A percentile compares a stretch with the other conserved stretches of the same genome.
Evolutionary conservation across 1,140 invertebrate species (phyloP).

Genomic region (Melipona quadrifasciata): DNA sequence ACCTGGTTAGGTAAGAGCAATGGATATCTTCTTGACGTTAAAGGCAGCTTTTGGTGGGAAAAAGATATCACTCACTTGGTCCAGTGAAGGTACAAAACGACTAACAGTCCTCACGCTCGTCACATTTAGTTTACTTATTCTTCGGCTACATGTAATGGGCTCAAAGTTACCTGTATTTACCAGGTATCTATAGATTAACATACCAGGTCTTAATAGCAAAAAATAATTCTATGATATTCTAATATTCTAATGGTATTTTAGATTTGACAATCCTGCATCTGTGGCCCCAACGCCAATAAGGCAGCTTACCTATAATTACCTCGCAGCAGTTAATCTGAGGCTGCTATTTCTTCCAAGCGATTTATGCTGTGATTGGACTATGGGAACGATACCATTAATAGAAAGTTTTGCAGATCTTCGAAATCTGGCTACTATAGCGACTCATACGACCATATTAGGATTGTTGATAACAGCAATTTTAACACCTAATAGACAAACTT

Average conservation of each 20-base stretch:
- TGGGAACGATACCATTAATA: conserved; percentile 96
- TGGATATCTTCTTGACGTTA: conserved; percentile 84
- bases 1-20: conserved; percentile 85
- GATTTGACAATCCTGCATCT: conserved; percentile 96
- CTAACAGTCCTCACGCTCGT: conserved; percentile 89
- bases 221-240: not conserved
- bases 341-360: conserved; percentile 93
- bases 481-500: conserved; percentile 85
- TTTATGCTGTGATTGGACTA: conserved; percentile 99
- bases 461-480: conserved; percentile 86
- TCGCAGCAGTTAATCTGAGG: conserved; percentile 95
- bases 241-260: conserved; percentile 75
- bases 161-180: conserved; percentile 98
- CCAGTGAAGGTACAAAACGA: conserved; percentile 89
- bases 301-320: conserved; percentile 96
- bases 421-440: conserved; percentile 91
- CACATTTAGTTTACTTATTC: conserved; percentile 91
- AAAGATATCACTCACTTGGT: conserved; percentile 85
- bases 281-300: conserved; percentile 89
- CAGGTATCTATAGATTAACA: conserved; percentile 81
- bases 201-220: not conserved
- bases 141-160: conserved; percentile 96
- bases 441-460: conserved; percentile 86
- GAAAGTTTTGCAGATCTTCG: conserved; percentile 90
- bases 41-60: conserved; percentile 86